Conservation (phyloP, 2,113 vertebrate species). For the Coturnix japonica region DNA sequence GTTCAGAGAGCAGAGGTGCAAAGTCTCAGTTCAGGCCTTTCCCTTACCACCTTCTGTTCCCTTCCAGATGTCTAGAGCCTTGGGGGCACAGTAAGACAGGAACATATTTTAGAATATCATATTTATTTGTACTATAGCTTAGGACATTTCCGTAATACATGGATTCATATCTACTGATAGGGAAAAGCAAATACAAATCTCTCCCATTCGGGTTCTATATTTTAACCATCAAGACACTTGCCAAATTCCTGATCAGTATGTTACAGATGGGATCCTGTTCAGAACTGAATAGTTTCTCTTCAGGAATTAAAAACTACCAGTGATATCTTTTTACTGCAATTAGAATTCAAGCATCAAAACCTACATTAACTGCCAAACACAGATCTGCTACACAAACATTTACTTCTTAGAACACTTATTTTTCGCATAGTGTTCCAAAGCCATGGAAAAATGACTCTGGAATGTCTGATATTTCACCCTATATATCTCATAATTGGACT, state of each 20-base stretch:
- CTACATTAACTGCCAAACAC: conserved; percentile 17
- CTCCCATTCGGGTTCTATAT: background rate
- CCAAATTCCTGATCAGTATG: conserved; percentile 7
- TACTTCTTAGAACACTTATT: conserved; percentile 22
- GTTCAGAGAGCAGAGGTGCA: background rate
- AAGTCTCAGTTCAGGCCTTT: background rate
- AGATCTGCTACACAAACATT: conserved; percentile 32
- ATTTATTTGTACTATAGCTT: background rate
- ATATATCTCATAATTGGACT: conserved; percentile 13
- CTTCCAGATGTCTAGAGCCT: background rate
- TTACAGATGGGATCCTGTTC: conserved; percentile 12
- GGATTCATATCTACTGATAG: background rate
- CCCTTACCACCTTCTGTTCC: background rate
- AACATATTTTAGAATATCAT: background rate
- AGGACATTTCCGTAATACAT: background rate
- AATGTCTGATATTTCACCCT: conserved; percentile 27
- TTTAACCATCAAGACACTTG: background rate
- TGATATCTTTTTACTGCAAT: conserved; percentile 54
- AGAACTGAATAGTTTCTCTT: conserved; percentile 21
- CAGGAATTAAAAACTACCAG: conserved; percentile 37
- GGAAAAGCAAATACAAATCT: background rate
- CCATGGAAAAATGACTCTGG: background rate
- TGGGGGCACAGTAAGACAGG: background rate
- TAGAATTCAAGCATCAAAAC: conserved; percentile 58
- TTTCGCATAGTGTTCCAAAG: conserved; percentile 9